phyloP scores from a whole-genome alignment of 2,888 invertebrate genomes.

The Harpalus rufipes region DNA sequence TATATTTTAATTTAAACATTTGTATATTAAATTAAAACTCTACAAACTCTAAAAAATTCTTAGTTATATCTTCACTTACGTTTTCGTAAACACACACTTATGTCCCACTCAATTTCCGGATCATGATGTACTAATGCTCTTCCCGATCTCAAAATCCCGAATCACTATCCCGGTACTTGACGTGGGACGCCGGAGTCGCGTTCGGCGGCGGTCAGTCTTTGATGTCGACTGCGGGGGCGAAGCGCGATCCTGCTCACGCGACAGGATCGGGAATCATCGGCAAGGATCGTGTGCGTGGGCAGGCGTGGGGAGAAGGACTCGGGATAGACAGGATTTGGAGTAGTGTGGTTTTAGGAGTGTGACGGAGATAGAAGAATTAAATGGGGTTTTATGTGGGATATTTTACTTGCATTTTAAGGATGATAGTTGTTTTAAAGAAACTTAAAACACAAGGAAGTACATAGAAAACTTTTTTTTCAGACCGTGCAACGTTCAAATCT shows the following conservation, averaged over 20 bases:
- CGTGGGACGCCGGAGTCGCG: neutral
- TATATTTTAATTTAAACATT: too few relatives aligned
- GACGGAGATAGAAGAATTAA: neutral
- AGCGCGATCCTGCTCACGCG: neutral
- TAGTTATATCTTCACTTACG: neutral
- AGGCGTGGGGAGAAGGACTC: too few relatives aligned
- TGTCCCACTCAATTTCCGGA: too few relatives aligned
- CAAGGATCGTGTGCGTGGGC: neutral
- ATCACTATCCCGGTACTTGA: neutral
- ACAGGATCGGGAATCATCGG: neutral
- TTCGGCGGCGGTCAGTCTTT: neutral
- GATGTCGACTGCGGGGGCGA: neutral
- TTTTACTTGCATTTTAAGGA: too few relatives aligned
- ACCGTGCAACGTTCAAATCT: too few relatives aligned
- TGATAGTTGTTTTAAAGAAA: too few relatives aligned
- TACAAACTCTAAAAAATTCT: too few relatives aligned
- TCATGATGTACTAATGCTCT: neutral
- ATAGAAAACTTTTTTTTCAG: too few relatives aligned
- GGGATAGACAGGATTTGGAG: neutral
- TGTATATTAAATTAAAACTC: too few relatives aligned
- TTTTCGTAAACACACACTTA: neutral
- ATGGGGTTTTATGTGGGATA: too few relatives aligned
- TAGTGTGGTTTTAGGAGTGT: neutral
- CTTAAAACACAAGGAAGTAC: too few relatives aligned
- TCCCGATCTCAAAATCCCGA: neutral